These are phyloP conservation scores for Leptocoma aspasia DNA, from an alignment of 2,113 vertebrate genomes.

Conservation along the genomic window DNA sequence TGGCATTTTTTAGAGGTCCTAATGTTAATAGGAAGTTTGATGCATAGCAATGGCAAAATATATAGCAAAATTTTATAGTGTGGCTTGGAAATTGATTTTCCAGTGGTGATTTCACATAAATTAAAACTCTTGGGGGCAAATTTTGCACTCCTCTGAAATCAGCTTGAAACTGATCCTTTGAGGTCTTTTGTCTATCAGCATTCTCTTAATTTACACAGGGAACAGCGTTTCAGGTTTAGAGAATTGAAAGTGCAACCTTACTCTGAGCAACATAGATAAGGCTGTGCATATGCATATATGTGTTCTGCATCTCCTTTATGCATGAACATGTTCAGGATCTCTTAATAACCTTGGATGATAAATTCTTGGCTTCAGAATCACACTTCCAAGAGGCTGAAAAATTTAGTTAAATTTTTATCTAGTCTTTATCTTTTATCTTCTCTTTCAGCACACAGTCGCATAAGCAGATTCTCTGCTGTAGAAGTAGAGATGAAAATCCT, in stretches of 20 bases:
- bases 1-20: neutral
- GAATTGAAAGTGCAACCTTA: neutral
- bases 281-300: neutral
- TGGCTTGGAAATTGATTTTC: neutral
- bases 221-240: neutral
- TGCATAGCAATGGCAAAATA: neutral
- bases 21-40: neutral
- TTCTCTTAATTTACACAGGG: neutral
- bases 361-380: neutral
- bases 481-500: neutral
- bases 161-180: neutral
- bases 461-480: neutral
- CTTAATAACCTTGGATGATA: neutral
- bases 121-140: neutral
- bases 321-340: neutral
- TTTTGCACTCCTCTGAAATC: neutral
- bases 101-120: neutral
- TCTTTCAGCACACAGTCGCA: neutral
- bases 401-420: neutral
- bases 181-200: neutral
- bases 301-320: neutral
- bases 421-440: neutral
- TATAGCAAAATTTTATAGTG: neutral
- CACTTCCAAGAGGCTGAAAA: neutral
- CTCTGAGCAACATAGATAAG: neutral